These are phyloP conservation scores for Acanthurus tractus DNA, from an alignment of 2,797 vertebrate genomes.

Conservation along the genomic window DNA sequence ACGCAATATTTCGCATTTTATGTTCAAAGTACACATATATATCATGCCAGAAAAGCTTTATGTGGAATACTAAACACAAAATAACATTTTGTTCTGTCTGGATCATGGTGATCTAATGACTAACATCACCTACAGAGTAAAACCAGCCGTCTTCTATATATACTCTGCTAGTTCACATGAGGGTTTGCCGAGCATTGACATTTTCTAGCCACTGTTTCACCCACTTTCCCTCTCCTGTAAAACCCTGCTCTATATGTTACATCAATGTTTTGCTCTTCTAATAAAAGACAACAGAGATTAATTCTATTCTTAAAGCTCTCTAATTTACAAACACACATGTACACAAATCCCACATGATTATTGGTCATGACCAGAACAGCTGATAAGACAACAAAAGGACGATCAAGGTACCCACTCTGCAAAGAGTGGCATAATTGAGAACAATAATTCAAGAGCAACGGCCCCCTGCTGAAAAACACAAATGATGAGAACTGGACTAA, in stretches of 20 bases:
- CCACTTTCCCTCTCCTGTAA: constrained; percentile 12
- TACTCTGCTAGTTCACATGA: background rate
- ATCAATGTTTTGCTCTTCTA: background rate
- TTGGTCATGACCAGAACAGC: constrained; percentile 28
- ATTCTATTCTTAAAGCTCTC: background rate
- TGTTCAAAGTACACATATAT: too few species aligned
- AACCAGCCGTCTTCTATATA: background rate
- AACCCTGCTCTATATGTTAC: background rate
- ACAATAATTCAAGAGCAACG: constrained; percentile 47
- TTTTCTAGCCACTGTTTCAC: constrained; percentile 18
- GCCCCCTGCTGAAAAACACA: constrained; percentile 34
- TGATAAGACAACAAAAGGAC: constrained; percentile 36
- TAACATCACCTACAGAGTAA: constrained; percentile 7
- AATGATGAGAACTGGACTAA: constrained; percentile 34
- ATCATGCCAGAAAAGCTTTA: background rate
- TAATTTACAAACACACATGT: background rate
- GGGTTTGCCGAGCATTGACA: constrained; percentile 10
- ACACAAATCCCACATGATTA: constrained; percentile 10
- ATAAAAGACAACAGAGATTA: too few species aligned
- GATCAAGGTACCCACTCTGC: constrained; percentile 11
- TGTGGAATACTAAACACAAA: background rate
- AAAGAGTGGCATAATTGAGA: constrained; percentile 45
- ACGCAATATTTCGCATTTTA: too few species aligned
- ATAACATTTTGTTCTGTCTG: constrained; percentile 3
- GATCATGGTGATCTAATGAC: constrained; percentile 24